Evolutionary conservation across 2,113 vertebrate genomes (phyloP).

Genomic region (Aptenodytes patagonicus): DNA sequence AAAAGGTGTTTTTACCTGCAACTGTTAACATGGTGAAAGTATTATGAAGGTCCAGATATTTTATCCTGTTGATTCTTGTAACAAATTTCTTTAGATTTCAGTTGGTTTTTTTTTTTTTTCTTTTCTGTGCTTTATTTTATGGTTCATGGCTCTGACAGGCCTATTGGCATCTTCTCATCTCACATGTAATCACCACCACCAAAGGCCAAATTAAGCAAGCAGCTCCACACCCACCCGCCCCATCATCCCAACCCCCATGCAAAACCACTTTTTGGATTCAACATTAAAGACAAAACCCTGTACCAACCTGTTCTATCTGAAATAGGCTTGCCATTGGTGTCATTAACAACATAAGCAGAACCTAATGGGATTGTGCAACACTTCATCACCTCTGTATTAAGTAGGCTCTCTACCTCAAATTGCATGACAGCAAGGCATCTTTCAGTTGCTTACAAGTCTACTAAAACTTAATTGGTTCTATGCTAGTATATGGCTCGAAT

Average conservation of each 20-base stretch:
- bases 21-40: not conserved
- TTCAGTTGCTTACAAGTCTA: not conserved
- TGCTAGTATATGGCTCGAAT: not conserved
- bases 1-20: not conserved
- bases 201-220: not conserved
- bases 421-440: not conserved
- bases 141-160: not conserved
- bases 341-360: not conserved
- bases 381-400: not conserved
- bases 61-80: conserved; percentile 7
- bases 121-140: not conserved
- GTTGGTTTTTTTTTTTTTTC: accelerated
- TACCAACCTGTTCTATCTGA: not conserved
- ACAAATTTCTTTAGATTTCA: not conserved
- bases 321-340: not conserved
- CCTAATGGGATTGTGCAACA: not conserved
- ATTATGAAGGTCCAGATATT: not conserved
- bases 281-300: not conserved
- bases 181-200: not conserved
- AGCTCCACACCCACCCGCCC: not conserved
- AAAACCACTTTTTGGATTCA: not conserved
- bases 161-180: not conserved
- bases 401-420: not conserved
- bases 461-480: not conserved
- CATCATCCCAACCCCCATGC: not conserved